Base-by-base conservation (phyloP, 2,888 invertebrate species). In the Macrophya alboannulata region DNA sequence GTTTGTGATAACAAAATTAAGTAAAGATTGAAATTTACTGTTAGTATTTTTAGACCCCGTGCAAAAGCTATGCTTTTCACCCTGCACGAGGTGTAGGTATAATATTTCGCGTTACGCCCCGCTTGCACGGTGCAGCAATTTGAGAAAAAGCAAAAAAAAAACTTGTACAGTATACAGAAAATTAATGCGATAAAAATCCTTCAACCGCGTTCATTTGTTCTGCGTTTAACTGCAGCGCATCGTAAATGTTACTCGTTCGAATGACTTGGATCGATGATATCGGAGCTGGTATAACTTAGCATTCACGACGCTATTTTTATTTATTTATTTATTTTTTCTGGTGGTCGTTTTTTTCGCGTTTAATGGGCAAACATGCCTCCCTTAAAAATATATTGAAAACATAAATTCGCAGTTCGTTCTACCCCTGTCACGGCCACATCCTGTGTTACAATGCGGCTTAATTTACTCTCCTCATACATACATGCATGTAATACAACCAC, bases 381-480 rank as follows among this genome's bases (percentile, higher is more conserved):
- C 21, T 51, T 71, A 81, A 62, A 81, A 86, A 88, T 84, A 87
- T 89, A 89, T 89, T 89, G 89, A 88, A 89, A 89, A 88, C 87
- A 88, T 89, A 89, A 89, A 89, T 89, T 89, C 87, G 87, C 87
- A 86, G 88, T 86, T 89, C 84, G 87, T 87, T 84, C 85, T 83
- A 62, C 76, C 83, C 71, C 79, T 76, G 82, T 82, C 65, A 71
- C 81, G 68, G 81, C 72, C 81, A 85, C 85, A 81, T 85, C 85
- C 85, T 81, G 68, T 81, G 82, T 82, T 85, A 85, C 85, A 82
- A 85, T 72, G 86, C 86, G 88, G 89, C 88, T 89, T 89, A 89
- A 89, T 89, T 89, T 88, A 87, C 87, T 87, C 62, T 86, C 87
- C 86, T 89, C 89, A 89, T 89, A 87, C 89, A 89, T 89, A 88